These are phyloP conservation scores for Brotula barbata DNA, from an alignment of 2,797 vertebrate genomes.

Conservation along the genomic window DNA sequence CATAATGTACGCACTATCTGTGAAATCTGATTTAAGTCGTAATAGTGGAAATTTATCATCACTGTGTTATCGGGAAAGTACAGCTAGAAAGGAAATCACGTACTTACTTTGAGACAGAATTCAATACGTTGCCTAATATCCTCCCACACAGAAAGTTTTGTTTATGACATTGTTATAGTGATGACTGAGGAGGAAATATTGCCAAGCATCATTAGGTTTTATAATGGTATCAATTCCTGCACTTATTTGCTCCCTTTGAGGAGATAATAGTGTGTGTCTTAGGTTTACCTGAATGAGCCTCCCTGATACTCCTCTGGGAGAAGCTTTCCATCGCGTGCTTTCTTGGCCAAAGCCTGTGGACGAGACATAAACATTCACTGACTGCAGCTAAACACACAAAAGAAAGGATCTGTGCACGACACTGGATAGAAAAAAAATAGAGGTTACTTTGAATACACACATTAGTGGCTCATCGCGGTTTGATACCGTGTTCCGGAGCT, in stretches of 20 bases:
- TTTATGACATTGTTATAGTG: not conserved
- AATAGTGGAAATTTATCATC: constrained; percentile 34
- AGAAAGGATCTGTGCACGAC: not conserved
- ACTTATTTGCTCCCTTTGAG: not conserved
- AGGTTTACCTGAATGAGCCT: constrained; percentile 92
- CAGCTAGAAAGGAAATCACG: constrained; percentile 4
- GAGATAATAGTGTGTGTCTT: not conserved
- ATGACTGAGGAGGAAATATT: not conserved
- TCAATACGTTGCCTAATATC: not conserved
- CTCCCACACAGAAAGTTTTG: not conserved
- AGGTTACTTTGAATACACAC: not conserved
- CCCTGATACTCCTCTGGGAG: constrained; percentile 96
- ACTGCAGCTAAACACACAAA: not conserved
- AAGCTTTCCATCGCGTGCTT: constrained; percentile 93
- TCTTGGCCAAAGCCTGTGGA: constrained; percentile 86
- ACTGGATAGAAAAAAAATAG: not conserved
- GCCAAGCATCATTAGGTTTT: not conserved
- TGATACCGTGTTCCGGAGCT: too few species aligned
- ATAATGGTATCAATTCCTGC: not conserved
- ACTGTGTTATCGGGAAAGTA: not conserved
- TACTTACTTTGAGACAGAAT: constrained; percentile 7
- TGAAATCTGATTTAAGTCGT: constrained; percentile 27
- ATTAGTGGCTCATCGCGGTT: not conserved
- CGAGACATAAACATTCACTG: not conserved
- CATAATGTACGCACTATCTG: constrained; percentile 35